Evolutionary conservation across 2,888 invertebrate species (phyloP).

Genomic region (Melipona beecheii): DNA sequence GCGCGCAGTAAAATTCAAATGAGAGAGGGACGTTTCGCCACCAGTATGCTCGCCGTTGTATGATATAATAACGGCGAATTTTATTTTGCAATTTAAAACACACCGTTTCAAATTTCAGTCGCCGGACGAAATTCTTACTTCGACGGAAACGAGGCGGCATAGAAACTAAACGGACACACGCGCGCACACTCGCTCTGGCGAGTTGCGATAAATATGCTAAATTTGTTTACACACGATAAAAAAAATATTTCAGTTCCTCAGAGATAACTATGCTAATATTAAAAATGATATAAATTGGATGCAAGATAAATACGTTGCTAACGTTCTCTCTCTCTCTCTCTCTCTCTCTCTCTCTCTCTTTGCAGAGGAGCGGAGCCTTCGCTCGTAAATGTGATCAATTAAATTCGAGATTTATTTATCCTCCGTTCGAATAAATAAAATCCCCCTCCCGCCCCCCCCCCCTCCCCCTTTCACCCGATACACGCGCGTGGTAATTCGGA

Average conservation of each 20-base stretch:
- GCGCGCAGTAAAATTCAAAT: too few relatives aligned
- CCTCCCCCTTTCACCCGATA: too few relatives aligned
- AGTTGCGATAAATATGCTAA: not conserved
- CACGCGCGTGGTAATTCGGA: not conserved
- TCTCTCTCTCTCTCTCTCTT: too few relatives aligned
- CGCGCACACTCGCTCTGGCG: not conserved
- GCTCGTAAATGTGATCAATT: not conserved
- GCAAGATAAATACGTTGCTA: not conserved
- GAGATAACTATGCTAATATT: slow-evolving; percentile 4
- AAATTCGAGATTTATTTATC: not conserved
- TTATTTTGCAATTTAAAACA: not conserved
- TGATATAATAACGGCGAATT: too few relatives aligned
- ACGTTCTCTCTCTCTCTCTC: not conserved
- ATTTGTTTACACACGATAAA: not conserved
- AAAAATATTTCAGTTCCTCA: not conserved
- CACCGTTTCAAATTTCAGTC: not conserved
- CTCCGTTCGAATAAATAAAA: not conserved
- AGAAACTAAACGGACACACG: too few relatives aligned
- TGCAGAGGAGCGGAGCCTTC: not conserved
- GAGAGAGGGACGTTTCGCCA: too few relatives aligned
- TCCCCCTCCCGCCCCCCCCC: not conserved
- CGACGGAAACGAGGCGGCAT: not conserved
- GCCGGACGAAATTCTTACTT: not conserved
- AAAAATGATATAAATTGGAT: not conserved
- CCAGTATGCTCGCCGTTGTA: too few relatives aligned